Percentiles rank a stretch among this genome's conserved stretches.
Conservation (phyloP, 2,113 vertebrate genomes). For the Columbina picui region DNA sequence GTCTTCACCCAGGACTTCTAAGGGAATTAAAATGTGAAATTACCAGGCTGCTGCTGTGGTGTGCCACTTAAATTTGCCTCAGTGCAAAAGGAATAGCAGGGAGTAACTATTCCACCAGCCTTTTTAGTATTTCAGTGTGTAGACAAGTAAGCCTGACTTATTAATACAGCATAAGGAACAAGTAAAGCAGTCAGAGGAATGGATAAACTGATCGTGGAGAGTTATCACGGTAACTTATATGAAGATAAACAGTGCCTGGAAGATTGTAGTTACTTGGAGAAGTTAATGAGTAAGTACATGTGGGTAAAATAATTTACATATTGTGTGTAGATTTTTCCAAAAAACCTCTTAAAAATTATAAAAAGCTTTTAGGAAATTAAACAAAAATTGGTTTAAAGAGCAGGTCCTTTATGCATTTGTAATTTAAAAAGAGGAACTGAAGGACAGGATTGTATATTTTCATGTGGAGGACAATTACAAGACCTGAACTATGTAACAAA, state of each 20-base stretch:
- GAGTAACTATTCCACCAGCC: not conserved
- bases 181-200: not conserved
- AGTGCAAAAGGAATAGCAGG: not conserved
- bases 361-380: not conserved
- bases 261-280: not conserved
- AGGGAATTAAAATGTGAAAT: slow-evolving; percentile 32
- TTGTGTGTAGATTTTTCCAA: not conserved
- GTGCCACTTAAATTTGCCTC: not conserved
- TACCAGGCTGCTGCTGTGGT: slow-evolving; percentile 9
- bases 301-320: not conserved
- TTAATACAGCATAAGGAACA: not conserved
- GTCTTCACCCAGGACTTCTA: not conserved
- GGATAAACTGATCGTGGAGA: not conserved
- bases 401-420: not conserved
- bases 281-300: not conserved
- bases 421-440: not conserved
- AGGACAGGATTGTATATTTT: not conserved
- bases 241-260: not conserved
- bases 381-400: not conserved
- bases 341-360: not conserved
- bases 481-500: not conserved
- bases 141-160: not conserved
- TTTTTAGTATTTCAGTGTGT: not conserved
- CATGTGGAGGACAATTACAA: not conserved
- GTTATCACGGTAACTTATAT: not conserved